Base-by-base conservation (phyloP, 2,888 invertebrate genomes). In the Acrobasis suavella region DNA sequence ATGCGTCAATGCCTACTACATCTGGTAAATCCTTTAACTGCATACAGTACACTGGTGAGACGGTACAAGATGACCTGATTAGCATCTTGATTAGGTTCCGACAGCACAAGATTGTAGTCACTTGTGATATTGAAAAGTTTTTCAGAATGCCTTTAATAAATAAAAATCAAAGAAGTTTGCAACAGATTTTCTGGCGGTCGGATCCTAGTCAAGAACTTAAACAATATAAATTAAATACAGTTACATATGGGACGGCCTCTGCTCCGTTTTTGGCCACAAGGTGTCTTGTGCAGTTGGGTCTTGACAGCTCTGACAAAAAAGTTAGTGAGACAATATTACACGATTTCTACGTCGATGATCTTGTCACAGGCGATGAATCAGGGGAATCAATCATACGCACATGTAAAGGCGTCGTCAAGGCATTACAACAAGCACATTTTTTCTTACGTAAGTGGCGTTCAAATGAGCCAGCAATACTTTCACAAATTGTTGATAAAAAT, bases 41-140 rank as follows among this genome's bases (percentile, higher is more conserved):
- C 7, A 38, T 38, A 7, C 38, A 38, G 38, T 38, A 38, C 9
- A 9, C 9, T 7, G 38, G 38, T 38, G 5, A 7, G 9, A 5
- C 38, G 5, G 38, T 38, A 7, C 38, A 46, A 12, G 46, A 46
- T n/a, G 46, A 46, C 12, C n/a, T 46, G 3, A 9, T 46, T 9
- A 64, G 67, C 0, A 70, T 74, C 9, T 39, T 75, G n/a, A 37
- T 70, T 8, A 32, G 72, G 22, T 73, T 72, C 49, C 46, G 75
- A 0, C 68, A 69, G 15, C 66, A 71, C n/a, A n/a, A n/a, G n/a
- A n/a, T n/a, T n/a, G n/a, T n/a, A n/a, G n/a, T n/a, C n/a, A n/a
- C n/a, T n/a, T 38, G 7, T 9, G 38, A 38, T 38, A 38, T 46
- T 9, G 46, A 46, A n/a, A 10, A 46, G 12, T 9, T 46, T 7